Conservation (phyloP, 2,797 vertebrate species). For the Chiloscyllium punctatum region DNA sequence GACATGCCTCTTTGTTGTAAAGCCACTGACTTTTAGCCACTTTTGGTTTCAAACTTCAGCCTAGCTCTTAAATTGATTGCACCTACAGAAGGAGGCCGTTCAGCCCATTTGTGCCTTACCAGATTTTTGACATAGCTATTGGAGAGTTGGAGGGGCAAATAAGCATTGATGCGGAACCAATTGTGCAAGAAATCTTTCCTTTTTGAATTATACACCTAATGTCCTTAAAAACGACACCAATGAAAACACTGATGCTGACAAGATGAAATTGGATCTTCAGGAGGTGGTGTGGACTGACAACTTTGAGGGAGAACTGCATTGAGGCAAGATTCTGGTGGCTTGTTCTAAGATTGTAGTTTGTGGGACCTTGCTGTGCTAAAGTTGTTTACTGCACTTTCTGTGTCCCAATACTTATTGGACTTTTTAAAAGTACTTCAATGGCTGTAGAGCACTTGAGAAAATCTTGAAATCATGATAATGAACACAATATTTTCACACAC, state of each 20-base stretch:
- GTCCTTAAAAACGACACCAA: not conserved
- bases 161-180: no score
- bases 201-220: not conserved
- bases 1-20: not conserved
- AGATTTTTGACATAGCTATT: not conserved
- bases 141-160: no score
- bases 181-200: not conserved
- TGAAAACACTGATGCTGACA: not conserved
- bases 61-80: not conserved
- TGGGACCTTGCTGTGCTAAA: not conserved
- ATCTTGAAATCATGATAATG: not conserved
- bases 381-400: not conserved
- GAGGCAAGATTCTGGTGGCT: not conserved
- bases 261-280: not conserved
- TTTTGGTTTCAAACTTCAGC: not conserved
- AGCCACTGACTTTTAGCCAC: not conserved
- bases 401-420: no score
- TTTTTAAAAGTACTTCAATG: not conserved
- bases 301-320: not conserved
- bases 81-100: not conserved
- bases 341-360: not conserved
- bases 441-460: not conserved
- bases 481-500: not conserved
- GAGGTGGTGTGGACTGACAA: not conserved
- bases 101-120: not conserved